phyloP scores from a whole-genome alignment of 2,888 invertebrate genomes.

The Isotomurus palustris region DNA sequence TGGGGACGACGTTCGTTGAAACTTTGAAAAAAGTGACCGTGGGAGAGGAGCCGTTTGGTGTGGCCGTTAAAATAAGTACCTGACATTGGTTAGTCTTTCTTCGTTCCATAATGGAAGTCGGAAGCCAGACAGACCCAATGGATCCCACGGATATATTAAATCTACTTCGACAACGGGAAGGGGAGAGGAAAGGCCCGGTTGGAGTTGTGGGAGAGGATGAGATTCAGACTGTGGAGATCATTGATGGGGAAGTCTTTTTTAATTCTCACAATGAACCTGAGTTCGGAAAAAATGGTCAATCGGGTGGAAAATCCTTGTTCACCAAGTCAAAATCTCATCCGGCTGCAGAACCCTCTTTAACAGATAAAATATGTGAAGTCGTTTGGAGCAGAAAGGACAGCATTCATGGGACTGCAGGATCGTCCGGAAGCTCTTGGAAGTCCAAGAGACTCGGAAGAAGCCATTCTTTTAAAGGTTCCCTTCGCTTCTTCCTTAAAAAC shows the following conservation, averaged over 20 bases:
- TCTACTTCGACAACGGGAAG: constrained; percentile 14
- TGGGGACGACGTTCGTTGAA: background rate
- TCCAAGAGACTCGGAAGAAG: constrained; percentile 23
- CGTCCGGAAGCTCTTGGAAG: constrained; percentile 20
- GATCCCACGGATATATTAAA: constrained; percentile 27
- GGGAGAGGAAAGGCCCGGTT: background rate
- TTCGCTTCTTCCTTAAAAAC: no score
- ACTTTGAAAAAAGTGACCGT: background rate
- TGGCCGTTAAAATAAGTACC: background rate
- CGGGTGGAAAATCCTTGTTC: background rate
- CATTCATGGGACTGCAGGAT: constrained; percentile 6
- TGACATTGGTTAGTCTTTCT: background rate
- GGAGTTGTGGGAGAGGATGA: constrained; percentile 20
- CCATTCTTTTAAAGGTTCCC: constrained; percentile 36
- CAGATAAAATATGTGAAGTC: constrained; percentile 28
- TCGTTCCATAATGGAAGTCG: constrained; percentile 23
- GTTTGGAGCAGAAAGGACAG: constrained; percentile 27
- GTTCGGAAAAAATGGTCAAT: constrained; percentile 2
- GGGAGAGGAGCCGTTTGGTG: no score
- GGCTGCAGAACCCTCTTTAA: constrained; percentile 6
- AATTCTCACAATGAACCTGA: constrained; percentile 7
- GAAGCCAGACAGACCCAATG: constrained; percentile 32
- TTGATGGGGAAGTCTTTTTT: constrained; percentile 5
- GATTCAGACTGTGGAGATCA: constrained; percentile 14
- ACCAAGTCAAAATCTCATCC: constrained; percentile 5